Evolutionary conservation across 53 echinoderm and acorn worm species (phyloP), one percentile per base, ranked within the genome.

Genomic region (Actinopyga echinites): DNA sequence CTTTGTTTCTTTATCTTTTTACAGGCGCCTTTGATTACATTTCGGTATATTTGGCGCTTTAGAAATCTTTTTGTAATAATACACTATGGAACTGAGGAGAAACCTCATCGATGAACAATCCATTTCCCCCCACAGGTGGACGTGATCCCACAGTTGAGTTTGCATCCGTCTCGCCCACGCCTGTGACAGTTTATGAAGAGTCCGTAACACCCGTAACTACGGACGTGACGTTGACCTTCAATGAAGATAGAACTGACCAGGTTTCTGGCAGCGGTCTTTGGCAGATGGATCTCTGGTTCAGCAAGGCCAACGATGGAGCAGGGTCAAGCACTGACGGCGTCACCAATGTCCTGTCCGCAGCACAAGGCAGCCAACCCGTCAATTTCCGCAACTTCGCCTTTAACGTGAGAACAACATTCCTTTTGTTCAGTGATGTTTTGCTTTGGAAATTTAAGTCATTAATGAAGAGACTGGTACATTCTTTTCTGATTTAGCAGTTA

Each of bases 221-320:
- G 23, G 54, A 55, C 3, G 77, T 77, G 53, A 30, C 77, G 0
- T 55, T 77, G 25, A 77, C 54, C 31, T 77, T 77, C 56, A 32
- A 54, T 32, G 77, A 77, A 54, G 54, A 52, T 4, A 12, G 87
- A 17, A 88, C 73, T 17, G 88, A 85, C 55, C 44, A 79, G 38
- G 87, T 93, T 8, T 49, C 69, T 15, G 93, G 93, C 3, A 84
- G 84, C 13, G 29, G 74, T 33, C 57, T 90, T 10, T 93, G 93
- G 93, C 69, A 64, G 75, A 38, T 93, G 60, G 49, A 71, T 40
- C 55, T 93, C 32, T 93, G 93, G 93, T 82, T 82, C 23, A 79
- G 87, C n/a, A 26, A 80, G 52, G 86, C 85, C 43, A 49, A 73
- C 20, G 89, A 93, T 53, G 93, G 93, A 61, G 65, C 85, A 30